Evolutionary conservation across 2,797 vertebrate species (phyloP).

Genomic region (Characodon lateralis): DNA sequence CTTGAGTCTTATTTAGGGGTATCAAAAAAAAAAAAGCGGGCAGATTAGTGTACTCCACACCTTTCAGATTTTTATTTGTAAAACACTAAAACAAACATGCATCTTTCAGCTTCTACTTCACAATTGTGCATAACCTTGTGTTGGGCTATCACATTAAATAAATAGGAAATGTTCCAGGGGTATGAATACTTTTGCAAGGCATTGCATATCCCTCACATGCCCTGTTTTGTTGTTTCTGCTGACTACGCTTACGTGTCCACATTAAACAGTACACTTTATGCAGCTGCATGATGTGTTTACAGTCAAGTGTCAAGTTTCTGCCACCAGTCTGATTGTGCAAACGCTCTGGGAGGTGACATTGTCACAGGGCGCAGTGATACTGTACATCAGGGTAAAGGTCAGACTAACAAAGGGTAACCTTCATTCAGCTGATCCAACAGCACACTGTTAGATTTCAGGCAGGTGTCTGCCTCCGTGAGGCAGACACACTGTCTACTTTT

Average conservation of each 20-base stretch:
- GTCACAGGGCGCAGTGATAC: slow-evolving; percentile 38
- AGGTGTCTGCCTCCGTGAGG: too few species aligned
- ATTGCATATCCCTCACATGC: background rate
- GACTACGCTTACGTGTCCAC: slow-evolving; percentile 10
- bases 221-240: slow-evolving; percentile 10
- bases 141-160: background rate
- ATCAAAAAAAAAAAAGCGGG: background rate
- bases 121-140: background rate
- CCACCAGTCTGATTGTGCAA: slow-evolving; percentile 44
- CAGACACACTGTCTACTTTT: too few species aligned
- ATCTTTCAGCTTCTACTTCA: background rate
- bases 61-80: background rate
- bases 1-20: background rate
- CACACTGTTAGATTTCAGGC: background rate
- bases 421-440: slow-evolving; percentile 37
- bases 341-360: slow-evolving; percentile 43
- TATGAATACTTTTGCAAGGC: background rate
- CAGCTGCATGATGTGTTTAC: slow-evolving; percentile 47
- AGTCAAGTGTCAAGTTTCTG: slow-evolving; percentile 32
- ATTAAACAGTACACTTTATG: slow-evolving; percentile 42
- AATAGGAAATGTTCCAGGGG: background rate
- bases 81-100: too few species aligned
- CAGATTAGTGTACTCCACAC: background rate
- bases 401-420: slow-evolving; percentile 33
- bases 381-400: slow-evolving; percentile 32